Conservation (phyloP, 2,113 vertebrate genomes). For the Dipodomys spectabilis region DNA sequence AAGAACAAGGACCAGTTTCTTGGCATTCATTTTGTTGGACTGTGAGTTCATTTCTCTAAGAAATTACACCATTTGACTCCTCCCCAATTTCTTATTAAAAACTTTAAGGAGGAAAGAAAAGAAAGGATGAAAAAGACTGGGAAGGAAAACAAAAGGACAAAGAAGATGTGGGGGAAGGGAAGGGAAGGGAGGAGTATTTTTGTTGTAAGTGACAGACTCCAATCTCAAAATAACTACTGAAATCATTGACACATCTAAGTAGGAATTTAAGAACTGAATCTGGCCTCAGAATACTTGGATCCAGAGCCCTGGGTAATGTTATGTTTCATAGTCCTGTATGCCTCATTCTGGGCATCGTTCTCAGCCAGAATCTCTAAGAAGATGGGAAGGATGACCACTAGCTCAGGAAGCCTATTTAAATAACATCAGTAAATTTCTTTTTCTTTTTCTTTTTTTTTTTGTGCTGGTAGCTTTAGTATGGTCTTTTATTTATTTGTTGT, state of each 20-base stretch:
- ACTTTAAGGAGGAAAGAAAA: neutral
- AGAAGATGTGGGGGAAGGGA: neutral
- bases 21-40: too few species aligned
- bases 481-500: too few species aligned
- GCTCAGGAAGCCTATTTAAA: constrained; percentile 7
- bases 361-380: constrained; percentile 19
- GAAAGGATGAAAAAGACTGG: neutral
- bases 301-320: constrained; percentile 42
- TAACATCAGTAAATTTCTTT: neutral
- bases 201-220: neutral
- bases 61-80: neutral
- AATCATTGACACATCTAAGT: constrained; percentile 44
- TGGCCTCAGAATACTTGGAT: constrained; percentile 43
- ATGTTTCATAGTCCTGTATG: constrained; percentile 41
- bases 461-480: too few species aligned
- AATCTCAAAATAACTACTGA: constrained; percentile 50
- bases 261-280: constrained; percentile 26
- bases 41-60: too few species aligned
- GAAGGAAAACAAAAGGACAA: neutral
- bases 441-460: too few species aligned
- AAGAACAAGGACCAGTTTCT: too few species aligned
- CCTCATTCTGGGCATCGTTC: neutral
- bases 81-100: constrained; percentile 8
- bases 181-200: neutral
- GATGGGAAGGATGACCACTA: neutral